A percentile compares a stretch with the other conserved stretches of the same genome.
Evolutionary conservation across 1,140 invertebrate species (phyloP).

Genomic region (Diorhabda sublineata): DNA sequence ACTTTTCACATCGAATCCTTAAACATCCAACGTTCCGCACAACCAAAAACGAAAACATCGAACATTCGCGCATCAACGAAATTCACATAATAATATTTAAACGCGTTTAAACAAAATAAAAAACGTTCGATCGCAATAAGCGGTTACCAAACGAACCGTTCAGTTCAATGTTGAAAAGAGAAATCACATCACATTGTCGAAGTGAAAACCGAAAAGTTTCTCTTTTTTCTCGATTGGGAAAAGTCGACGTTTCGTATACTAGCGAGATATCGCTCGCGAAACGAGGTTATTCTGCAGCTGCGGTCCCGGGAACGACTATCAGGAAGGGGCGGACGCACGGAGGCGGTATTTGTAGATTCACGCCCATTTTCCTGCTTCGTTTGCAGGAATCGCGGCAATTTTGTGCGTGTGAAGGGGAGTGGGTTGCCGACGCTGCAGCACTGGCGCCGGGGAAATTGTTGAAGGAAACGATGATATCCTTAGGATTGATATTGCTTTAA

Average conservation of each 20-base stretch:
- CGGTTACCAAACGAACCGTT: neutral
- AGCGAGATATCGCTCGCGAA: constrained; percentile 13
- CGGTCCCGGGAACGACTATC: constrained; percentile 15
- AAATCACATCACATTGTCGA: neutral
- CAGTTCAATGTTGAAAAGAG: neutral
- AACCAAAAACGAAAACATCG: no score
- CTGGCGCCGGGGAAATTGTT: constrained; percentile 14
- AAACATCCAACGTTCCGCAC: no score
- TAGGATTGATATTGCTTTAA: constrained; percentile 6
- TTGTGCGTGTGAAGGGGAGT: constrained; percentile 15
- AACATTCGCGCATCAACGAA: no score
- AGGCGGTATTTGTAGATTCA: constrained; percentile 22
- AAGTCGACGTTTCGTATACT: neutral
- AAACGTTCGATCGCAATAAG: neutral
- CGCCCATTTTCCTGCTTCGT: constrained; percentile 22
- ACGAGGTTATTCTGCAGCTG: constrained; percentile 22
- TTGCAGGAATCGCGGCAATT: constrained; percentile 27
- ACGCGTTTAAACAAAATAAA: neutral
- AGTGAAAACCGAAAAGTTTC: neutral
- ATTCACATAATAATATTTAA: neutral
- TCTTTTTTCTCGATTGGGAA: constrained; percentile 6
- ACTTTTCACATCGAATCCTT: no score
- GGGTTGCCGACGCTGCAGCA: constrained; percentile 8
- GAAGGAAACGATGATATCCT: constrained; percentile 26
- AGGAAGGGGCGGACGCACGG: constrained; percentile 21